Evolutionary conservation across 2,797 vertebrate genomes (phyloP).

Genomic region (Pangasius mekongensis): DNA sequence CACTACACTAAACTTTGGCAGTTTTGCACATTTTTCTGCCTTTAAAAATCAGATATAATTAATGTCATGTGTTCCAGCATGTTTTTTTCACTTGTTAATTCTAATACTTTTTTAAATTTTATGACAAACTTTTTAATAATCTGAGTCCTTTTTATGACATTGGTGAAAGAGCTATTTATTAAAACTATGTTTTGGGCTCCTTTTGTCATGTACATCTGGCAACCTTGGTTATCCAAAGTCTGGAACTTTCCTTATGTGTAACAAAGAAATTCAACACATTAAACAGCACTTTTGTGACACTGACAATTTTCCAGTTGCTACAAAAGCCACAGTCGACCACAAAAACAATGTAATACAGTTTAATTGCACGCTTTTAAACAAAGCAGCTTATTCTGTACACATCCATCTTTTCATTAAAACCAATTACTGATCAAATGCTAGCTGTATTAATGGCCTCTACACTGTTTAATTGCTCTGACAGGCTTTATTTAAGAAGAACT

Average conservation of each 20-base stretch:
- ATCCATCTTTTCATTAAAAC: not conserved
- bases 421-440: not conserved
- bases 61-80: not conserved
- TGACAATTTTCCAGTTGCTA: not conserved
- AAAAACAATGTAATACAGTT: not conserved
- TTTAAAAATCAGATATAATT: not conserved
- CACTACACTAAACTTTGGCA: not conserved
- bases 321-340: not conserved
- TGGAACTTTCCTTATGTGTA: not conserved
- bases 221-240: not conserved
- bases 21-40: not conserved
- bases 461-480: not conserved
- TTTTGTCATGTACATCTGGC: not conserved
- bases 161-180: not conserved
- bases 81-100: not conserved
- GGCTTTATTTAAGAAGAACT: not conserved
- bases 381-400: conserved; percentile 1
- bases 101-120: not conserved
- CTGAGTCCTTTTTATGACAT: not conserved
- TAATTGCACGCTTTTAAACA: not conserved
- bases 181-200: not conserved
- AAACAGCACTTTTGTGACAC: not conserved
- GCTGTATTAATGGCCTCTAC: not conserved
- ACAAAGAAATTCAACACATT: not conserved
- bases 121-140: not conserved